Base-by-base conservation (phyloP, 2,888 invertebrate species). In the Agonopterix heracliana region DNA sequence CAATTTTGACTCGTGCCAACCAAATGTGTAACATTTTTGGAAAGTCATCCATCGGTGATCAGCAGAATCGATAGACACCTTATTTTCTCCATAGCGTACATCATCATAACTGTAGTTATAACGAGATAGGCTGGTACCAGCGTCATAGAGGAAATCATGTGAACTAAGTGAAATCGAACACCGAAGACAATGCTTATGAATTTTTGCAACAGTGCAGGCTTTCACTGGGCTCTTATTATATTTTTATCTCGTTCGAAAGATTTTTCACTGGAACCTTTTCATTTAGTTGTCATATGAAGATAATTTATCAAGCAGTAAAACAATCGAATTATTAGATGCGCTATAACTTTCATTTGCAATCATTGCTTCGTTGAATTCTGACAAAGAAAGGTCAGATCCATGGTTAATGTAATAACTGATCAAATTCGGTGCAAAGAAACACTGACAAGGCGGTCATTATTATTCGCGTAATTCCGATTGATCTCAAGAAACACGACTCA, bases 91-190 rank as follows among this genome's bases (percentile, higher is more conserved):
- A 34, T 42, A 17, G 10, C 42, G 13, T n/a, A 42, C 45, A 9
- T 45, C 12, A 40, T 38, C 38, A 34, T 44, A 34, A 44, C 44
- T 11, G 34, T 34, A 26, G 26, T 5, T 26, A 26, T 26, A 26
- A 26, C 13, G 41, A 41, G 41, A 41, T 11, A 41, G 12, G 13
- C 41, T 38, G 10, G n/a, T 3, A 38, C 9, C 38, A 12, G 60
- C 52, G 51, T 35, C 54, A 54, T 54, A 49, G 51, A 72, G 70
- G 70, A 81, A 80, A 82, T 79, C 78, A 79, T 82, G 84, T 71
- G 84, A 84, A 82, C 79, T 57, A 62, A 79, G 81, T 76, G 81
- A 81, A 81, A 83, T 78, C 78, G 66, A 78, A 74, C 72, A 68
- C 62, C 61, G 64, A 76, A 80, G 47, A 52, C 83, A 84, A 83